Evolutionary conservation across 1,140 invertebrate genomes (phyloP).

Genomic region (Tenebrio molitor): DNA sequence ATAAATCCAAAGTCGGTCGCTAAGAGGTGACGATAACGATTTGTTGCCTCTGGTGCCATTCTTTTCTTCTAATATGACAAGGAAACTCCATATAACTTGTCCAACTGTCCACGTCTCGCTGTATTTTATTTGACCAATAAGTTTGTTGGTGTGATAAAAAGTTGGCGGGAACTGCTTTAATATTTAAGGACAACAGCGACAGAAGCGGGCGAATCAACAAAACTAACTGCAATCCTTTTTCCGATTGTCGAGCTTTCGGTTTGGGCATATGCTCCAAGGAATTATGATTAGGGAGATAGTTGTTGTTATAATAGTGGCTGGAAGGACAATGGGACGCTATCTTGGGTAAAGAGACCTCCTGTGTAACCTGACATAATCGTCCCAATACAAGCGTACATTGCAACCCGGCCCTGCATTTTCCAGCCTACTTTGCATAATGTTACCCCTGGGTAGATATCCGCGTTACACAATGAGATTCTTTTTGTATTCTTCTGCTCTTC

Average conservation of each 20-base stretch:
- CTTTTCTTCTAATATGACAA: conserved; percentile 57
- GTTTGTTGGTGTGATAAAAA: conserved; percentile 40
- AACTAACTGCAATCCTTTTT: conserved; percentile 1
- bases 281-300: neutral
- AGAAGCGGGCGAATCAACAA: neutral
- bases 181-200: conserved; percentile 23
- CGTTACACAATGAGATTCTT: conserved; percentile 54
- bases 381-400: conserved; percentile 48
- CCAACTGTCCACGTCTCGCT: conserved; percentile 55
- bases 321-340: neutral
- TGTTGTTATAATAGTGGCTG: neutral
- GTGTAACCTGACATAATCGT: conserved; percentile 40
- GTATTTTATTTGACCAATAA: conserved; percentile 54
- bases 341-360: conserved; percentile 16
- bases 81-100: conserved; percentile 61
- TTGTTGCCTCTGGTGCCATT: conserved; percentile 49
- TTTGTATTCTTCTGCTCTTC: conserved; percentile 50
- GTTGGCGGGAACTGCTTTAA: conserved; percentile 18
- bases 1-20: conserved; percentile 39
- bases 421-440: conserved; percentile 58
- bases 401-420: conserved; percentile 50
- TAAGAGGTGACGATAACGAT: conserved; percentile 47
- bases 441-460: conserved; percentile 52
- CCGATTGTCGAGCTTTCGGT: neutral
- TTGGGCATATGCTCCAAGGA: too few relatives aligned